Percentiles rank a stretch among this genome's conserved stretches.
Conservation (phyloP, 2,888 invertebrate species). For the Ormyrus rosae region DNA sequence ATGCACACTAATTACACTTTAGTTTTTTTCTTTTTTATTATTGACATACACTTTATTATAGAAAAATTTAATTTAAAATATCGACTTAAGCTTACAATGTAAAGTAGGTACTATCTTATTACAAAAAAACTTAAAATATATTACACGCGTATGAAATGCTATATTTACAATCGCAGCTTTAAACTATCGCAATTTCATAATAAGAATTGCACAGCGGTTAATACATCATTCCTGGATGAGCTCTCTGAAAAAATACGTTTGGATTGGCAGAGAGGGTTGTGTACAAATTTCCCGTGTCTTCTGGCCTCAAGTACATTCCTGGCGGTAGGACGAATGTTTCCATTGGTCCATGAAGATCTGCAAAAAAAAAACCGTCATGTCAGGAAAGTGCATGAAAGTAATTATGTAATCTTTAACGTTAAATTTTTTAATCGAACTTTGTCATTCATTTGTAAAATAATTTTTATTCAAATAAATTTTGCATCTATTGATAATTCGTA, state of each 20-base stretch:
- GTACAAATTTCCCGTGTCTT: conserved; percentile 87
- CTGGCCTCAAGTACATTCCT: conserved; percentile 88
- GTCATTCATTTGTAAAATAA: too few species aligned
- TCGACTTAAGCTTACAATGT: conserved; percentile 11
- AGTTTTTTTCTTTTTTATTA: conserved; percentile 25
- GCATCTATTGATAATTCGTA: too few species aligned
- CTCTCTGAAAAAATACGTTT: conserved; percentile 92
- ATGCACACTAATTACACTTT: neutral
- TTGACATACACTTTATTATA: conserved; percentile 24
- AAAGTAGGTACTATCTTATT: conserved; percentile 6
- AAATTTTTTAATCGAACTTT: too few species aligned
- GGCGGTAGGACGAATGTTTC: conserved; percentile 74
- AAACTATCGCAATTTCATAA: conserved; percentile 18
- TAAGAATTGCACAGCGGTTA: conserved; percentile 74
- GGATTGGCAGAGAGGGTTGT: conserved; percentile 93
- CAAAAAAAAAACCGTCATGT: conserved; percentile 47
- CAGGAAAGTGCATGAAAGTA: too few species aligned
- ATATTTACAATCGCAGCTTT: conserved; percentile 33
- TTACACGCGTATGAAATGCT: conserved; percentile 36
- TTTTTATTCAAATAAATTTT: too few species aligned
- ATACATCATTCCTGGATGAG: conserved; percentile 95
- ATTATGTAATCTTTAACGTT: too few species aligned
- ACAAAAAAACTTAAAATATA: conserved; percentile 25
- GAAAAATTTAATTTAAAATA: conserved; percentile 4
- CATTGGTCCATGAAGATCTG: conserved; percentile 71